phyloP scores from a whole-genome alignment of 2,797 vertebrate species.

The Esox lucius region DNA sequence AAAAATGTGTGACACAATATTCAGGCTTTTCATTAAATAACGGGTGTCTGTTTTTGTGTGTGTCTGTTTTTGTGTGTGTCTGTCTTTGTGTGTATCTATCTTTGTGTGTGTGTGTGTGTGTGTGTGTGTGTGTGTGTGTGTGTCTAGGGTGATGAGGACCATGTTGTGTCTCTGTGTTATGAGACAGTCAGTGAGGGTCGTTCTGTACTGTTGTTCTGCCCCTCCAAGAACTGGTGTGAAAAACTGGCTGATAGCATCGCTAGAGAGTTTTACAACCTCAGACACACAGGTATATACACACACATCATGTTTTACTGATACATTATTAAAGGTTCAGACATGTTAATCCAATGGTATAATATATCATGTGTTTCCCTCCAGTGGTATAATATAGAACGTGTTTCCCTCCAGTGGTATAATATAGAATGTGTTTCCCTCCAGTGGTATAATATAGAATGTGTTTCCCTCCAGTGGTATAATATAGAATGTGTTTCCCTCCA shows the following conservation, averaged over 20 bases:
- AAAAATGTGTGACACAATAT: neutral
- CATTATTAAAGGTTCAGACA: too few species aligned
- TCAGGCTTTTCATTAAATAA: neutral
- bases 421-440: too few species aligned
- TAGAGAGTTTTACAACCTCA: slow-evolving; percentile 87
- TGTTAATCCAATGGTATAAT: too few species aligned
- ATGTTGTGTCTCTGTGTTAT: slow-evolving; percentile 92
- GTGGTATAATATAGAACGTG: too few species aligned
- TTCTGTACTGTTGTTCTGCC: slow-evolving; percentile 93
- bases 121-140: slow-evolving; percentile 13
- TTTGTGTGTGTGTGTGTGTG: neutral
- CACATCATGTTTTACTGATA: too few species aligned
- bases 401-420: too few species aligned
- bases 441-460: too few species aligned
- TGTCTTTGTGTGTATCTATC: slow-evolving; percentile 2
- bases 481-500: too few species aligned
- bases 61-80: neutral
- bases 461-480: too few species aligned
- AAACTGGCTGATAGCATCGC: slow-evolving; percentile 90
- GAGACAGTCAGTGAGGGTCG: slow-evolving; percentile 87
- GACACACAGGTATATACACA: slow-evolving; percentile 53
- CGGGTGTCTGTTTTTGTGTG: neutral
- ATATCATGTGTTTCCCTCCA: too few species aligned
- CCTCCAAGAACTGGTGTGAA: slow-evolving; percentile 98
- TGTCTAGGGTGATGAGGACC: slow-evolving; percentile 91